These are phyloP conservation scores for Sarotherodon lohbergeri DNA, from an alignment of 2,113 vertebrate genomes.

Conservation along the genomic window DNA sequence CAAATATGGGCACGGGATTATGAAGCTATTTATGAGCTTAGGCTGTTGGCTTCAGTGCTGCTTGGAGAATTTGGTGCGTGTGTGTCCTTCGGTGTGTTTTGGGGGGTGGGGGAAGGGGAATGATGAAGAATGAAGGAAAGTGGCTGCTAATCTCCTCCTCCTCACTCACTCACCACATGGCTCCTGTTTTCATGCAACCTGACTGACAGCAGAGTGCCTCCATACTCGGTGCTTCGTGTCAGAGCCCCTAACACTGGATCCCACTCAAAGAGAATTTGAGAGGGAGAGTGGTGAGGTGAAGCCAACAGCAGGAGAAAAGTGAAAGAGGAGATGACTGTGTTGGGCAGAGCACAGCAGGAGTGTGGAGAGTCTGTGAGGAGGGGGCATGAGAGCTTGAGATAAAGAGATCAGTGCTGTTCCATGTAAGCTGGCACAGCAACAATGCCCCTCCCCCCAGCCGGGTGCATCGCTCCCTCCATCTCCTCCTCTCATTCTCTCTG, in stretches of 20 bases:
- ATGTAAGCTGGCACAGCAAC: conserved; percentile 3
- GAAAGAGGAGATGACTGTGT: neutral
- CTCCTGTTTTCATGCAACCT: neutral
- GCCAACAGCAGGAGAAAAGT: neutral
- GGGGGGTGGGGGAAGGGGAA: neutral
- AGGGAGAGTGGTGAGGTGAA: neutral
- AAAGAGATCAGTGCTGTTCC: conserved; percentile 33
- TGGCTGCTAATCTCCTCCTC: conserved; percentile 18
- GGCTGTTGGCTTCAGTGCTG: neutral
- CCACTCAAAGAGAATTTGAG: neutral
- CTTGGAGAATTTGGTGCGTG: neutral
- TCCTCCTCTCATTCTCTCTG: neutral
- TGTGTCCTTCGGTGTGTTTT: neutral
- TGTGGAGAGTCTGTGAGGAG: neutral
- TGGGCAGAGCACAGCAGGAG: neutral
- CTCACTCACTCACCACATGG: neutral
- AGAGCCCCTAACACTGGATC: neutral
- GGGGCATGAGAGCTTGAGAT: conserved; percentile 7
- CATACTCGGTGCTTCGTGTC: neutral
- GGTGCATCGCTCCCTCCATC: neutral
- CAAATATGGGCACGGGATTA: neutral
- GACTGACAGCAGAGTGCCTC: neutral
- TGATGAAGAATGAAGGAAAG: conserved; percentile 5
- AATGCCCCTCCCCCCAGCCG: conserved; percentile 13
- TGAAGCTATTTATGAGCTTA: conserved; percentile 25